A percentile compares a stretch with the other conserved stretches of the same genome.
These are phyloP conservation scores for Drosophila melanica DNA, from an alignment of 1,140 invertebrate species.

Conservation along the genomic window DNA sequence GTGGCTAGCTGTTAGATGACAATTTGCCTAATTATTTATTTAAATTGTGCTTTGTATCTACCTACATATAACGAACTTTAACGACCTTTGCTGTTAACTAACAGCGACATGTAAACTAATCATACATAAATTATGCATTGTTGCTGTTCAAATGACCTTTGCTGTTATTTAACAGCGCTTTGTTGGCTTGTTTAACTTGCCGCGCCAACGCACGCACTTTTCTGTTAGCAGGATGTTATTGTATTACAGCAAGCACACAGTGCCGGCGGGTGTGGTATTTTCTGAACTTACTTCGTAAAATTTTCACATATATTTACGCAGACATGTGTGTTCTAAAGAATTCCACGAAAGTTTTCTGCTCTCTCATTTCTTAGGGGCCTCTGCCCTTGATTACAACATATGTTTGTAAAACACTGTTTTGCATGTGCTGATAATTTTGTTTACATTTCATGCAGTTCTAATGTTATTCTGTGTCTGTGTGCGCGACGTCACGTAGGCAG, in stretches of 20 bases:
- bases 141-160: slow-evolving; percentile 1
- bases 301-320: neutral
- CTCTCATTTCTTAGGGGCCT: neutral
- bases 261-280: neutral
- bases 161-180: slow-evolving; percentile 2
- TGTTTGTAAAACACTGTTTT: slow-evolving; percentile 14
- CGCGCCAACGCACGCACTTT: neutral
- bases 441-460: slow-evolving; percentile 44
- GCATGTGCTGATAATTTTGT: slow-evolving; percentile 13
- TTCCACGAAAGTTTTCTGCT: slow-evolving; percentile 5
- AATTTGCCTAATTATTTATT: slow-evolving; percentile 5
- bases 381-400: slow-evolving; percentile 16
- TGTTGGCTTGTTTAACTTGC: neutral
- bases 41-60: slow-evolving; percentile 1
- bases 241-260: neutral
- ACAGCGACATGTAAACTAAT: slow-evolving; percentile 16
- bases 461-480: slow-evolving; percentile 54
- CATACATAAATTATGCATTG: neutral
- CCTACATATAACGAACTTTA: slow-evolving; percentile 11
- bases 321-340: neutral
- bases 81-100: slow-evolving; percentile 42
- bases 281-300: neutral
- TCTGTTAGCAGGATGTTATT: neutral
- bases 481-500: slow-evolving; percentile 67
- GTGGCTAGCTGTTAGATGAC: slow-evolving; percentile 22